Evolutionary conservation across 2,797 vertebrate species (phyloP), one percentile per base, ranked within the genome.

Genomic region (Cyprinella venusta): DNA sequence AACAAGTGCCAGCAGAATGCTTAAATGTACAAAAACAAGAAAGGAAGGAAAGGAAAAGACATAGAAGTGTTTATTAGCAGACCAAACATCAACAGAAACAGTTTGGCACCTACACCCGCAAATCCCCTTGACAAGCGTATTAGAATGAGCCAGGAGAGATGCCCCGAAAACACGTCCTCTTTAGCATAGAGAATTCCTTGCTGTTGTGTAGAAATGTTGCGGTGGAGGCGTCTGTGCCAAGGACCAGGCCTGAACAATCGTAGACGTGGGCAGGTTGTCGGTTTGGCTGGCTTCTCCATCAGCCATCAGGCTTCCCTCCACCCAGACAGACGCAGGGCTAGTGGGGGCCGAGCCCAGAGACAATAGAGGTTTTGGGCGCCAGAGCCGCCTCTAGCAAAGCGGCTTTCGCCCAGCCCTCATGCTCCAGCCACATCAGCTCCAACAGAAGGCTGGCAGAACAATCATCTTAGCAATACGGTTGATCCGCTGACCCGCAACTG

Each of bases 371-470:
- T 79, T 90, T 18, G 87, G 91, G 90, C 94, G 92, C 92, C 93
- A 88, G 92, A 91, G 93, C 92, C 91, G 93, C 94, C 94, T 94
- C 92, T 91, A 94, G 94, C 94, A 95, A 95, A 96, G 94, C 93
- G 70, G 94, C 93, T 95, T 95, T 94, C 90, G 92, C 91, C 92
- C 90, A 87, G 88, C 70, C 90, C 91, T 91, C 12, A 16, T 3
- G 90, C 91, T 93, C 91, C 91, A 93, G 91, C 92, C 93, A 89
- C 93, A 93, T 94, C 93, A 93, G 92, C 93, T 91, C 90, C 93
- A 92, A 94, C 94, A 94, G 93, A 93, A 92, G 93, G 91, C 94
- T 95, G 93, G 94, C 94, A 94, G 90, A 93, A 92, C 92, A 94
- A 94, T 93, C 93, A 94, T 93, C 93, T 95, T 93, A 94, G 94